phyloP scores from a whole-genome alignment of 2,888 invertebrate species.

The Xestia c-nigrum region DNA sequence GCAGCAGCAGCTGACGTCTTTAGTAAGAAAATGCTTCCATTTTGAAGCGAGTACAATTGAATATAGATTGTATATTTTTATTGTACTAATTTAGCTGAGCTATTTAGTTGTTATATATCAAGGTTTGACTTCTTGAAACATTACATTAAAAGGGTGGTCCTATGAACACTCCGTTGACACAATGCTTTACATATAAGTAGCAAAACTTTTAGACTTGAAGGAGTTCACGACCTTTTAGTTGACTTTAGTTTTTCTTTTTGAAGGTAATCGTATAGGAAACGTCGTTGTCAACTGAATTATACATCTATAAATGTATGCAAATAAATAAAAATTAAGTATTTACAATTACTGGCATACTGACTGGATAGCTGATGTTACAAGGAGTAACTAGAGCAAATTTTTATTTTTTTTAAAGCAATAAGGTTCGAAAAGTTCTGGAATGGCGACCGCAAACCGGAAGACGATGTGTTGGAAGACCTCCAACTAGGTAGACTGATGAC shows the following conservation, averaged over 20 bases:
- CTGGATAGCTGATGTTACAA: no score
- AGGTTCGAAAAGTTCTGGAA: no score
- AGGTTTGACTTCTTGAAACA: neutral
- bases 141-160: neutral
- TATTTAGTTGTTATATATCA: neutral
- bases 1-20: slow-evolving; percentile 64
- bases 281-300: no score
- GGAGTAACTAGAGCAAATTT: no score
- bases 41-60: slow-evolving; percentile 10
- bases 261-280: neutral
- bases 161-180: neutral
- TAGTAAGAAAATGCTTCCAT: slow-evolving; percentile 45
- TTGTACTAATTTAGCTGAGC: neutral
- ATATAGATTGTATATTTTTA: slow-evolving; percentile 20
- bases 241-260: neutral
- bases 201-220: neutral
- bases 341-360: no score
- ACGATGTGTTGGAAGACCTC: no score
- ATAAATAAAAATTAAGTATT: no score
- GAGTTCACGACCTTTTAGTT: neutral
- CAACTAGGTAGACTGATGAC: no score
- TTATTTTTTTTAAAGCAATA: no score
- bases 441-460: no score
- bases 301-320: no score
- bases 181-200: neutral